phyloP scores from a whole-genome alignment of 2,797 vertebrate species.

The Diglossa cyanea region DNA sequence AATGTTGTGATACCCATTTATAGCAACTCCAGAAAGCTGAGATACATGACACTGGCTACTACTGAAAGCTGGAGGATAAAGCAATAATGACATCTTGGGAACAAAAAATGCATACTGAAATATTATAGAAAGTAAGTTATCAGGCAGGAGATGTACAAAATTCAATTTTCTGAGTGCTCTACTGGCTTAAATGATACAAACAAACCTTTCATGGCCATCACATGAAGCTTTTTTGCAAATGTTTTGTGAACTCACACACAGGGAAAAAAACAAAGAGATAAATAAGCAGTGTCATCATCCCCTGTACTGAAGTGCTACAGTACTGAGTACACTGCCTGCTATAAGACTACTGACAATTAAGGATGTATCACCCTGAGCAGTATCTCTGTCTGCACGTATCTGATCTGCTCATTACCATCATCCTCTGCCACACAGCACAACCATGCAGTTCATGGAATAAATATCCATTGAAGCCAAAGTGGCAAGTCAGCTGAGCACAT shows the following conservation, averaged over 20 bases:
- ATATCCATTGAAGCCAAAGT: slow-evolving; percentile 16
- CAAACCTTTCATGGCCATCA: neutral
- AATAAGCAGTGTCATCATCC: slow-evolving; percentile 11
- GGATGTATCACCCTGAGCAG: slow-evolving; percentile 13
- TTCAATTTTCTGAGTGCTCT: neutral
- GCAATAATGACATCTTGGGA: neutral
- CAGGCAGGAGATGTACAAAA: neutral
- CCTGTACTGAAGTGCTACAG: slow-evolving; percentile 22
- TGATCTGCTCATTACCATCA: neutral
- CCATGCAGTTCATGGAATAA: slow-evolving; percentile 1
- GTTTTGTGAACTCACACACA: neutral
- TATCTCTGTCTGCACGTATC: neutral
- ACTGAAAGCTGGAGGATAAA: neutral
- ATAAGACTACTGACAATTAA: neutral
- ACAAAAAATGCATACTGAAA: neutral
- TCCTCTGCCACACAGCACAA: neutral
- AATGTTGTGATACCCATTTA: neutral
- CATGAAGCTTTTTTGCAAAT: neutral
- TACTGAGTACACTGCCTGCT: slow-evolving; percentile 10
- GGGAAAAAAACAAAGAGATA: neutral
- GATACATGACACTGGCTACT: neutral
- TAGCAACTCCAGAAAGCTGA: neutral
- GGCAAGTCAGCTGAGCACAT: slow-evolving; percentile 28
- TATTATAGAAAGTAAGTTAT: neutral
- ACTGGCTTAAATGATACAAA: neutral